These are phyloP conservation scores for Amphipoea lucens DNA, from an alignment of 2,888 invertebrate species.

Conservation along the genomic window DNA sequence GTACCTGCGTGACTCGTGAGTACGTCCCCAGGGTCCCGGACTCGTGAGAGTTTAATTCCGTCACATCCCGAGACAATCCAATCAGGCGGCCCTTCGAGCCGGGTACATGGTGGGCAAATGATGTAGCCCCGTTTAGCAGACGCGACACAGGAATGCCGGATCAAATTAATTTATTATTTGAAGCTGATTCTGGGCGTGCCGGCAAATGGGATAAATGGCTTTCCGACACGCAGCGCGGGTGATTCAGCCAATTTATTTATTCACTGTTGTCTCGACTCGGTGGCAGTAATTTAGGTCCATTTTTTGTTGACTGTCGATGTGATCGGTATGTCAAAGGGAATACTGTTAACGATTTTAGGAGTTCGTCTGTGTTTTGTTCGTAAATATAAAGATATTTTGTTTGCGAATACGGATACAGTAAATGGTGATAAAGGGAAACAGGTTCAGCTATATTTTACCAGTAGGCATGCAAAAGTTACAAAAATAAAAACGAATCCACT, in stretches of 20 bases:
- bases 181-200: slow-evolving; percentile 62
- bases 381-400: not conserved
- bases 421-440: too few relatives aligned
- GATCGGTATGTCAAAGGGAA: slow-evolving; percentile 37
- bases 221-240: slow-evolving; percentile 62
- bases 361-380: slow-evolving; percentile 17
- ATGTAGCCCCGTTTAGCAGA: slow-evolving; percentile 61
- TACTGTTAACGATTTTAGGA: slow-evolving; percentile 12
- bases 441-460: too few relatives aligned
- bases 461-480: too few relatives aligned
- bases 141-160: slow-evolving; percentile 64
- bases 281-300: slow-evolving; percentile 31
- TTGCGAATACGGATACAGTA: too few relatives aligned
- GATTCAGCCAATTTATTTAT: slow-evolving; percentile 70
- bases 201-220: slow-evolving; percentile 70
- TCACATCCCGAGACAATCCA: slow-evolving; percentile 65
- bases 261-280: slow-evolving; percentile 49
- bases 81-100: slow-evolving; percentile 61
- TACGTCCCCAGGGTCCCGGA: slow-evolving; percentile 12
- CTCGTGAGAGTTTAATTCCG: slow-evolving; percentile 64
- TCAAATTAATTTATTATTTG: slow-evolving; percentile 80
- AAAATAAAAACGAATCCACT: too few relatives aligned
- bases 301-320: slow-evolving; percentile 31
- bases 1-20: not conserved
- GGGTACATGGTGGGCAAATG: slow-evolving; percentile 61